A percentile compares a stretch with the other conserved stretches of the same genome.
Evolutionary conservation across 1,140 invertebrate species (phyloP).

Genomic region (Leptinotarsa undecemlineata): DNA sequence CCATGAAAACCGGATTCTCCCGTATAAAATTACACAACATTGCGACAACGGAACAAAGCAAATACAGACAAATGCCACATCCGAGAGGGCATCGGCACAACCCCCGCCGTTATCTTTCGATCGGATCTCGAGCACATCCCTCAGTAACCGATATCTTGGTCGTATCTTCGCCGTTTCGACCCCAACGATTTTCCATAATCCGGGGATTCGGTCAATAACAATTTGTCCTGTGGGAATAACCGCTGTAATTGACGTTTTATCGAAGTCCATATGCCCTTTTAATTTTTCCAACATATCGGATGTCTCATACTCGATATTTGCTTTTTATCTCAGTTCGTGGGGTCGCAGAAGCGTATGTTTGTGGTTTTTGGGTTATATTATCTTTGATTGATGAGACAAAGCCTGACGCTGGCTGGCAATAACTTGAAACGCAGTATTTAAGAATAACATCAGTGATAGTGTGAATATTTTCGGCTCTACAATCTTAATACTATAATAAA

Average conservation of each 20-base stretch:
- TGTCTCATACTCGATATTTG: slow-evolving; percentile 11
- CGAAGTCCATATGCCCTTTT: slow-evolving; percentile 21
- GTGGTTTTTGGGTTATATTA: background rate
- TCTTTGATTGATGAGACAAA: background rate
- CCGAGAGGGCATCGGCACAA: slow-evolving; percentile 20
- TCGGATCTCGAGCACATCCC: slow-evolving; percentile 39
- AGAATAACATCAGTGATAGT: no score
- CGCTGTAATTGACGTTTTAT: slow-evolving; percentile 45
- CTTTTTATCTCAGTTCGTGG: slow-evolving; percentile 37
- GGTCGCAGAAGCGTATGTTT: slow-evolving; percentile 18
- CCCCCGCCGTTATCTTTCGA: slow-evolving; percentile 31
- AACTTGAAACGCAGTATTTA: no score
- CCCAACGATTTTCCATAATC: slow-evolving; percentile 50
- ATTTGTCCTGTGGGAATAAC: slow-evolving; percentile 47
- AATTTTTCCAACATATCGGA: slow-evolving; percentile 25
- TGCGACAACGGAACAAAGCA: slow-evolving; percentile 15
- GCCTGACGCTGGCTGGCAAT: no score
- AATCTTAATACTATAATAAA: no score
- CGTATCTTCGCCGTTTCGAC: slow-evolving; percentile 32
- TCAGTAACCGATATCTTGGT: slow-evolving; percentile 37
- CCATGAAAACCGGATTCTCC: background rate
- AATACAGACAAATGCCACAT: slow-evolving; percentile 8
- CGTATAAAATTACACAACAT: slow-evolving; percentile 12
- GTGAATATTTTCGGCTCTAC: no score
- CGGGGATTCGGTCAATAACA: slow-evolving; percentile 50